Base-by-base conservation (phyloP, 2,113 vertebrate genomes). In the Tricholaema leucomelas region DNA sequence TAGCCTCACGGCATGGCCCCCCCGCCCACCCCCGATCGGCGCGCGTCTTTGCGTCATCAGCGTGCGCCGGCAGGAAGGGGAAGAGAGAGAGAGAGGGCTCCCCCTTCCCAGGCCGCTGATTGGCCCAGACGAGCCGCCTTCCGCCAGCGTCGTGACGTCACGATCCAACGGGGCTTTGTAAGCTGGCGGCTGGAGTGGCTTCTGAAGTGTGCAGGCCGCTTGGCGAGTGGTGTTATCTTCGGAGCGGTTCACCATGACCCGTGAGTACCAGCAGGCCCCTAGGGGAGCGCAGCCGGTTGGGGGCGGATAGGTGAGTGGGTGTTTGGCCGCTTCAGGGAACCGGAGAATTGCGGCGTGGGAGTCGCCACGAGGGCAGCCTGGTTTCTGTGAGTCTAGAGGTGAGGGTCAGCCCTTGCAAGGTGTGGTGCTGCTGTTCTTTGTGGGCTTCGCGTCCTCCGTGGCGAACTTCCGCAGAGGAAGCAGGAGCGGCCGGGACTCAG, bases 201-300 rank as follows among this genome's bases (percentile, higher is more conserved):
- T 50, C 23, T 5, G 9, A 23, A 12, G 6, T 23, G 6, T 50
- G 11, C 21, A 24, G 48, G 48, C 5, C 10, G 11, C 21, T 50
- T 23, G 23, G 48, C 23, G 48, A 50, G 48, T 24, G 23, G 48
- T 24, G 48, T 23, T 13, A 12, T 12, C 18, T 6, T 6, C 48
- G 48, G 2, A 56, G 42, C 12, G 19, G 64, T 20, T 75, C 67
- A 38, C 79, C 4, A 95, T 95, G 94, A 94, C 93, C 25, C 88
- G 90, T 93, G 74, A 91, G 95, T 91, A 27, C 2, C 0, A 16
- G 5, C 33, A 2, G 59, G 17, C 14, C 18, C 11, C 12, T 1
- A 3, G 18, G 28, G 30, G 40, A 24, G 20, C 9, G 20, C 40
- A 40, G 63, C 38, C 12, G 25, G 24, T 30, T 28, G 52, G 15